These are phyloP conservation scores for Eilema depressum DNA, from an alignment of 2,888 invertebrate genomes.

Conservation along the genomic window DNA sequence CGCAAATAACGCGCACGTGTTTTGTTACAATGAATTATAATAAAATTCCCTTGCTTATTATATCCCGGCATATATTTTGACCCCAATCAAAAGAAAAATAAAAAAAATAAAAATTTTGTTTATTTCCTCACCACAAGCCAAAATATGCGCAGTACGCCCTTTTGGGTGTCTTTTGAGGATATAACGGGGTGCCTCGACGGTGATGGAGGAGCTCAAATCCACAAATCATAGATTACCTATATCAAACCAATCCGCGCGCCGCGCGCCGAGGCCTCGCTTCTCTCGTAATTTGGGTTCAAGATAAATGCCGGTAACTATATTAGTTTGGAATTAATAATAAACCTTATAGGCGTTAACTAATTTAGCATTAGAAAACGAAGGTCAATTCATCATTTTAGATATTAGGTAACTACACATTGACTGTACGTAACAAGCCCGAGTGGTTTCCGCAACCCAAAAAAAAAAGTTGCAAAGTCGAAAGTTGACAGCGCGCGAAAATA, in stretches of 20 bases:
- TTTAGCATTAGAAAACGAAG: conserved; percentile 66
- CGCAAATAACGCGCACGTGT: conserved; percentile 37
- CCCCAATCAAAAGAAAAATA: too few relatives aligned
- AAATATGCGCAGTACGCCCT: too few relatives aligned
- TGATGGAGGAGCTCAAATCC: too few relatives aligned
- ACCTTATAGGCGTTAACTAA: conserved; percentile 60
- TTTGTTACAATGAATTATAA: conserved; percentile 27
- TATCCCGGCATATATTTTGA: too few relatives aligned
- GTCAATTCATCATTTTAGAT: conserved; percentile 59
- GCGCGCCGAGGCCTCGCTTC: too few relatives aligned
- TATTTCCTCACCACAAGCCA: too few relatives aligned
- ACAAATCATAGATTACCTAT: too few relatives aligned
- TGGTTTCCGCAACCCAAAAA: conserved; percentile 59
- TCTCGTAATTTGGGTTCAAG: too few relatives aligned
- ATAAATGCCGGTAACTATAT: neutral
- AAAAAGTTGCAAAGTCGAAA: conserved; percentile 62
- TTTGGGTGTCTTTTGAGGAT: too few relatives aligned
- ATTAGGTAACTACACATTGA: conserved; percentile 57
- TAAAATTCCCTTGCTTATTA: conserved; percentile 18
- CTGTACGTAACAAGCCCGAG: conserved; percentile 49
- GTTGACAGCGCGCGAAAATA: conserved; percentile 68
- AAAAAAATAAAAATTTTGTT: too few relatives aligned
- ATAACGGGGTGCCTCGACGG: too few relatives aligned
- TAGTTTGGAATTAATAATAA: conserved; percentile 32
- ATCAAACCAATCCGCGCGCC: too few relatives aligned